Base-by-base conservation (phyloP, 1,140 invertebrate genomes). In the Psilanteris sp. region DNA sequence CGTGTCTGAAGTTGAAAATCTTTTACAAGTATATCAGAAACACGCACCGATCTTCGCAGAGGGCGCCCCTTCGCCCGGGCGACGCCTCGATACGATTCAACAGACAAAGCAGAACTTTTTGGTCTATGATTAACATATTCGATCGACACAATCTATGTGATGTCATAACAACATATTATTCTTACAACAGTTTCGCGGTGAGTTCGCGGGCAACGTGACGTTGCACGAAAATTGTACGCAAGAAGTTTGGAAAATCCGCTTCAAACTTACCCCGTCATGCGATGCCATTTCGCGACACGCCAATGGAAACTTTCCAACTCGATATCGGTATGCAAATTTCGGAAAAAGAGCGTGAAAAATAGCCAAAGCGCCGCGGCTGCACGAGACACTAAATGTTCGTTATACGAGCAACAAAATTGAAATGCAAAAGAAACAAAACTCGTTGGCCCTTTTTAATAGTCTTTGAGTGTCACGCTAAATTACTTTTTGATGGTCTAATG, bases 311-410 rank as follows among this genome's bases (percentile, higher is more conserved):
- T 62, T 62, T 34, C 16, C 55, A 71, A 71, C 55, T 71, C 57
- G 55, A 71, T 71, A 62, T 62, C 57, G 46, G 46, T 62, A 71
- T 71, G 67, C 55, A 71, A 71, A 71, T 71, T 71, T 62, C 8
- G 39, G 57, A 62, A 62, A 71, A 71, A 55, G 67, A 55, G 67
- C 57, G 67, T 71, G 67, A 71, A 71, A 71, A 71, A 62, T 71
- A 55, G 48, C 14, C 36, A 32, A 54, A 37, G 4, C 26, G 43
- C 6, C 22, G 34, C 48, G 55, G 2, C 55, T 62, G 67, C 48
- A 46, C 26, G 46, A 39, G 67, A 55, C 57, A 55, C 67, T 54
- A 55, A 71, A 62, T 48, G 67, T 62, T 71, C 67, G 55, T 70
- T 70, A 61, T 16, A 24, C 48, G n/a, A n/a, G n/a, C n/a, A n/a